These are phyloP conservation scores for Teleogryllus oceanicus DNA, from an alignment of 2,888 invertebrate genomes.

Conservation along the genomic window DNA sequence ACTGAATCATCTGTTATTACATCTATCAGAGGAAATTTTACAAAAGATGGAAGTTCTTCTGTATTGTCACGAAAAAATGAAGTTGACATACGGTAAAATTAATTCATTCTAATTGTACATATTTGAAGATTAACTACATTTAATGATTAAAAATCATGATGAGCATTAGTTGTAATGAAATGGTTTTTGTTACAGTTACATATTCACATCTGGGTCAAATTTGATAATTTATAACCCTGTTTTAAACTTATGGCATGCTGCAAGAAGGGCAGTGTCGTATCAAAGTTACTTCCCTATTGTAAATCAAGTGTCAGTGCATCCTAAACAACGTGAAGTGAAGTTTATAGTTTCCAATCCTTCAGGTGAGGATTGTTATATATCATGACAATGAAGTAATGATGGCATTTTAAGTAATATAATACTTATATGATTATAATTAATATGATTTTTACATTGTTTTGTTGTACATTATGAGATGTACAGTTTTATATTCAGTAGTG, in stretches of 20 bases:
- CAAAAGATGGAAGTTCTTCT: constrained; percentile 47
- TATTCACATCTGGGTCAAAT: background rate
- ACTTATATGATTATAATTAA: too few species aligned
- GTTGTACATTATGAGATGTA: too few species aligned
- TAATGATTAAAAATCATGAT: too few species aligned
- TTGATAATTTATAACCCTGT: constrained; percentile 51
- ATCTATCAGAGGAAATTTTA: constrained; percentile 67
- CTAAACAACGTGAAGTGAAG: background rate
- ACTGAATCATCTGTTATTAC: constrained; percentile 56
- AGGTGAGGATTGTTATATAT: too few species aligned
- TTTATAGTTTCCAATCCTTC: too few species aligned
- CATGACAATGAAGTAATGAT: too few species aligned
- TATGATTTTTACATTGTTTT: too few species aligned
- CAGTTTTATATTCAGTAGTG: too few species aligned
- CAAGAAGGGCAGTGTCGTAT: constrained; percentile 42
- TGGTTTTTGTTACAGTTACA: constrained; percentile 3
- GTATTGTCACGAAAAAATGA: background rate
- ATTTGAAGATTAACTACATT: too few species aligned
- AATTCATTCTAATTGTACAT: background rate
- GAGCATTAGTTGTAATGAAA: background rate
- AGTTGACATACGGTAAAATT: background rate
- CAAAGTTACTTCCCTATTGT: constrained; percentile 44
- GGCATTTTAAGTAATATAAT: too few species aligned
- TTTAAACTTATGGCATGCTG: constrained; percentile 48
- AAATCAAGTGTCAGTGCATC: background rate